These are phyloP conservation scores for Choloepus didactylus DNA, from an alignment of 2,797 vertebrate genomes.

Conservation along the genomic window DNA sequence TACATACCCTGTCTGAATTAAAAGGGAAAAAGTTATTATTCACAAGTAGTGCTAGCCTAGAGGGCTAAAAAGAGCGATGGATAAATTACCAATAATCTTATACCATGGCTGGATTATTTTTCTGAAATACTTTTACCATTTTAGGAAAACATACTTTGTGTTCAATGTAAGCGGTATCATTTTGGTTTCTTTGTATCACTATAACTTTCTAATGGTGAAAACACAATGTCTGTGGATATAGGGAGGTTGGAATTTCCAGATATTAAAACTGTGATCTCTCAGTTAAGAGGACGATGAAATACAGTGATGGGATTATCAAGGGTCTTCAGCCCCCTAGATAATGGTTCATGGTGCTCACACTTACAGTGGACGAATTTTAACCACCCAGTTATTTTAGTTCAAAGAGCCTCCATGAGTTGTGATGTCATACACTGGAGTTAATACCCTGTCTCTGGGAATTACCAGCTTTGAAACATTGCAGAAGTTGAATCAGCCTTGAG, in stretches of 20 bases:
- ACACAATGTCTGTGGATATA: background rate
- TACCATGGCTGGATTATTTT: background rate
- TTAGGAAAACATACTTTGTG: background rate
- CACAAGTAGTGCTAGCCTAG: background rate
- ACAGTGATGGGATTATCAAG: background rate
- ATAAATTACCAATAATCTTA: conserved; percentile 1
- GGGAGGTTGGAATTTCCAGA: background rate
- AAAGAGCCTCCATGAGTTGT: background rate
- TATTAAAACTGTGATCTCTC: background rate
- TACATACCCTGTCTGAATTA: background rate
- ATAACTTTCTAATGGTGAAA: background rate
- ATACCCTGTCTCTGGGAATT: background rate
- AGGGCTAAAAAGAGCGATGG: background rate
- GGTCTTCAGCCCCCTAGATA: background rate
- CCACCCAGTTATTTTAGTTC: background rate
- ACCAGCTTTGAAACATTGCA: background rate
- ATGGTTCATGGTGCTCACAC: background rate
- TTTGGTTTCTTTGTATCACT: conserved; percentile 7
- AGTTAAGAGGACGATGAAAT: background rate
- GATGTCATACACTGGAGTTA: background rate
- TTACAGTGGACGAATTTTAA: background rate
- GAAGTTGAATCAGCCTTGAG: background rate
- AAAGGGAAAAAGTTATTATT: conserved; percentile 43
- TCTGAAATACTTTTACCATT: conserved; percentile 10
- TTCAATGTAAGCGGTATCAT: background rate